Evolutionary conservation across 2,888 invertebrate species (phyloP).

Genomic region (Drosophila nigricruria): DNA sequence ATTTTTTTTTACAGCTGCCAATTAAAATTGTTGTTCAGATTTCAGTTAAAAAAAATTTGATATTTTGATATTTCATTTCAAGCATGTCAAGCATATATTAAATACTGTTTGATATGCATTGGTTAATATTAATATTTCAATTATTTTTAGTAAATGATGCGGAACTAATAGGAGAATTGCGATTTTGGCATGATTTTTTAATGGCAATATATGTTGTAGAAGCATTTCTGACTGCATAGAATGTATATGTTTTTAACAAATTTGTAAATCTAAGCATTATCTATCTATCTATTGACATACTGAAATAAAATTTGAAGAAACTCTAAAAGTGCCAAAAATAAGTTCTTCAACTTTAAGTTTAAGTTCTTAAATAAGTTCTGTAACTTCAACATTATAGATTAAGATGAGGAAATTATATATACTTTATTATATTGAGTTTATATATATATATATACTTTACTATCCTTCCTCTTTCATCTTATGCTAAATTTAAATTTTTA

Average conservation of each 20-base stretch:
- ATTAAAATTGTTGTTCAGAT: conserved; percentile 3
- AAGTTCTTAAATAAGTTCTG: too few relatives aligned
- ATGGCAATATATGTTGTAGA: background rate
- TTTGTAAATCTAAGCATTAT: too few relatives aligned
- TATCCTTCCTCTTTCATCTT: too few relatives aligned
- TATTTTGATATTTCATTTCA: background rate
- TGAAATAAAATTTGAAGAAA: too few relatives aligned
- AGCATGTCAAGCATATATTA: conserved; percentile 2
- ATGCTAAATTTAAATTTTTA: background rate
- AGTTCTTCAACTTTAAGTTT: too few relatives aligned
- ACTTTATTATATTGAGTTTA: too few relatives aligned
- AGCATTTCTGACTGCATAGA: background rate
- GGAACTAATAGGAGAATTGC: too few relatives aligned
- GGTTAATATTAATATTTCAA: background rate
- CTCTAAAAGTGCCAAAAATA: too few relatives aligned
- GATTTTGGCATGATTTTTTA: background rate
- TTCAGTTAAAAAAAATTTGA: background rate
- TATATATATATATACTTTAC: too few relatives aligned
- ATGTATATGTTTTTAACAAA: background rate
- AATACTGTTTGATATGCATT: background rate
- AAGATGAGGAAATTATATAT: too few relatives aligned
- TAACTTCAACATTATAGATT: too few relatives aligned
- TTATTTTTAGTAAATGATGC: conserved; percentile 2
- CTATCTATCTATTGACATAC: too few relatives aligned
- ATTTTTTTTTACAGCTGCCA: background rate